Evolutionary conservation across 2,888 invertebrate species (phyloP).

Genomic region (Polydrusus tereticollis): DNA sequence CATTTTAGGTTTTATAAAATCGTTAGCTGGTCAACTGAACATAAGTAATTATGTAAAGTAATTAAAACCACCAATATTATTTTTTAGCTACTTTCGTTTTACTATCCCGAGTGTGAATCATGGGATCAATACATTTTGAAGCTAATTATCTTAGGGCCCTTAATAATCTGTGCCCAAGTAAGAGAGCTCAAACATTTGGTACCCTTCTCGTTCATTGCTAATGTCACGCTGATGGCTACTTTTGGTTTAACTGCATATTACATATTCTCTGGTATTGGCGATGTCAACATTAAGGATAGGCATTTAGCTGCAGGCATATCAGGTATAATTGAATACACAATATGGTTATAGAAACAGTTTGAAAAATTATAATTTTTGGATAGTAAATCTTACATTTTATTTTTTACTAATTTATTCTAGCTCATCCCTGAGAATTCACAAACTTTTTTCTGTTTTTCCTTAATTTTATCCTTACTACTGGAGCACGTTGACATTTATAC

Average conservation of each 20-base stretch:
- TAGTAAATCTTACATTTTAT: too few relatives aligned
- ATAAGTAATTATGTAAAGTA: too few relatives aligned
- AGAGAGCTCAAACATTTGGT: slow-evolving; percentile 86
- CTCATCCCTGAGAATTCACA: too few relatives aligned
- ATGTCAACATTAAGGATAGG: slow-evolving; percentile 64
- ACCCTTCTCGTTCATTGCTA: slow-evolving; percentile 91
- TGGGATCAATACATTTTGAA: slow-evolving; percentile 74
- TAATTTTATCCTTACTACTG: too few relatives aligned
- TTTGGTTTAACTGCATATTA: slow-evolving; percentile 88
- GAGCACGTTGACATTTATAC: too few relatives aligned
- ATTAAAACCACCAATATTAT: slow-evolving; percentile 1
- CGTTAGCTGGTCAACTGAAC: too few relatives aligned
- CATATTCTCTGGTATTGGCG: slow-evolving; percentile 73
- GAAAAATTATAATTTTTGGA: too few relatives aligned
- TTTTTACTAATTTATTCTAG: too few relatives aligned
- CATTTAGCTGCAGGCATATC: slow-evolving; percentile 64
- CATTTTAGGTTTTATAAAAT: too few relatives aligned
- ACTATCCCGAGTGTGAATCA: slow-evolving; percentile 70
- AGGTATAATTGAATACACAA: slow-evolving; percentile 27
- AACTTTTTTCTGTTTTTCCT: too few relatives aligned
- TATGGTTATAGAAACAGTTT: not conserved
- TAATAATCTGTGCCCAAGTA: slow-evolving; percentile 80
- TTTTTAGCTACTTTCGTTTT: slow-evolving; percentile 71
- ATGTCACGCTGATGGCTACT: slow-evolving; percentile 79
- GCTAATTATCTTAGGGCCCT: slow-evolving; percentile 76